These are phyloP conservation scores for Dasypogon diadema DNA, from an alignment of 2,888 invertebrate genomes.

Conservation along the genomic window DNA sequence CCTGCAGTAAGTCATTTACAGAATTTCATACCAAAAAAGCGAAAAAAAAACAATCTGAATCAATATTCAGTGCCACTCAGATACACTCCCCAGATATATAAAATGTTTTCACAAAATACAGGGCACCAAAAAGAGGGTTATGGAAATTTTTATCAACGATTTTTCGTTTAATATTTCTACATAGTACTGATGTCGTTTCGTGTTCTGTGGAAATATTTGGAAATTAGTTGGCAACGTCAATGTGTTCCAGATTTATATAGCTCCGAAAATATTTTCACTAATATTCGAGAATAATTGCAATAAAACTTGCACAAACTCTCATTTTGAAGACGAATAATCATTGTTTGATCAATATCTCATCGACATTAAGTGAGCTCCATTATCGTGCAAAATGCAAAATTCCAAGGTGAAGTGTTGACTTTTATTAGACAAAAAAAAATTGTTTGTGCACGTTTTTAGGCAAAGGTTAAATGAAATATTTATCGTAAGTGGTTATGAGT, in stretches of 20 bases:
- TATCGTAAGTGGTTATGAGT: no score
- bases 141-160: background rate
- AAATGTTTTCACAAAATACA: background rate
- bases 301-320: constrained; percentile 27
- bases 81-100: constrained; percentile 28
- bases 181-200: background rate
- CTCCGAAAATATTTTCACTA: constrained; percentile 1
- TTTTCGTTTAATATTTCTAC: background rate
- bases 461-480: background rate
- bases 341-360: constrained; percentile 18
- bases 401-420: constrained; percentile 2
- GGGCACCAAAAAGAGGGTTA: background rate
- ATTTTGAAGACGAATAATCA: background rate
- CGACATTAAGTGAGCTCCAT: background rate
- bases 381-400: background rate
- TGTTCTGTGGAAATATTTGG: constrained; percentile 8
- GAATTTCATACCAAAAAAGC: background rate
- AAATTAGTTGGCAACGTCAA: constrained; percentile 16
- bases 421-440: background rate
- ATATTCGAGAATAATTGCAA: constrained; percentile 10
- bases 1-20: no score
- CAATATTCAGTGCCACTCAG: constrained; percentile 36
- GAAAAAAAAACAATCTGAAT: background rate
- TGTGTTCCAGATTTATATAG: constrained; percentile 20
- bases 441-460: background rate